Evolutionary conservation across 1,140 invertebrate species (phyloP), one percentile per base, ranked within the genome.

Genomic region (Plutomurus gul): DNA sequence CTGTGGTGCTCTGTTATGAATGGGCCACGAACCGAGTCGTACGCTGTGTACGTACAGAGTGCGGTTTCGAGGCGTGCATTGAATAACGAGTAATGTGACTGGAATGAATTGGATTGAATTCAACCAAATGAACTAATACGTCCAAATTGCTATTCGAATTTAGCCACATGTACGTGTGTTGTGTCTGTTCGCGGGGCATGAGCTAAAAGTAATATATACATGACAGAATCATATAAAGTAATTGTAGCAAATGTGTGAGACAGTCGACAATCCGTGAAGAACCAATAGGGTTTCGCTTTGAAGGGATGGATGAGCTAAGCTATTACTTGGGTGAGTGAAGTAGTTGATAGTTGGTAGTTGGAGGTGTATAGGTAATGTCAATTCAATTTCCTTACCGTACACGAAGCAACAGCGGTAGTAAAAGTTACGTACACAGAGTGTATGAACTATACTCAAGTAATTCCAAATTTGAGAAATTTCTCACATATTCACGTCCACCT

Each of bases 401-500:
- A n/a, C n/a, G n/a, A n/a, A n/a, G n/a, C n/a, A n/a, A n/a, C n/a
- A n/a, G n/a, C n/a, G n/a, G n/a, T n/a, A n/a, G n/a, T n/a, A n/a
- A n/a, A n/a, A n/a, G n/a, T n/a, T n/a, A n/a, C n/a, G n/a, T n/a
- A n/a, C n/a, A n/a, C n/a, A n/a, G n/a, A n/a, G n/a, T n/a, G n/a
- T n/a, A n/a, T n/a, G n/a, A n/a, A n/a, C n/a, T n/a, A n/a, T n/a
- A n/a, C n/a, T n/a, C n/a, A n/a, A n/a, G n/a, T n/a, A n/a, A n/a
- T n/a, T n/a, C n/a, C n/a, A n/a, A n/a, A n/a, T n/a, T n/a, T n/a
- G n/a, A n/a, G n/a, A n/a, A 43, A 43, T 65, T 65, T 65, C 56
- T 65, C 56, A 27, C 56, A 65, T n/a, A n/a, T 33, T 65, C 56
- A 65, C 25, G 56, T 65, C 56, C n/a, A n/a, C n/a, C n/a, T n/a